Base-by-base conservation (phyloP, 2,888 invertebrate species). In the Meloe dianella region DNA sequence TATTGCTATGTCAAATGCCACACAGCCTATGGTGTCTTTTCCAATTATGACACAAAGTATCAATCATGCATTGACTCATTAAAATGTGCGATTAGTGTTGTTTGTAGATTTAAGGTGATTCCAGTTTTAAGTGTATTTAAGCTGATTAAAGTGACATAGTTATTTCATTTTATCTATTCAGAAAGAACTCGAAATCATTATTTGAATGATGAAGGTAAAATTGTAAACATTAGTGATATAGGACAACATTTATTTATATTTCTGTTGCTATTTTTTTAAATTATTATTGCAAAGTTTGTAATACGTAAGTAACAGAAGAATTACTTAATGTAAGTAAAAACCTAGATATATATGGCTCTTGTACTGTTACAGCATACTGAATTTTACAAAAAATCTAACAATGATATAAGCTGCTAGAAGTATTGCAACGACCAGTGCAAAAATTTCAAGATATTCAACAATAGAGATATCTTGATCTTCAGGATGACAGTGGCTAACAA, bases 1-100 rank as follows among this genome's bases (percentile, higher is more conserved):
- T 29, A 82, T 88, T 17, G 87, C 88, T 4, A 86, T 89, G 85
- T 88, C 88, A 3, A 88, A 88, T 73, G 85, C 88, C 6, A 86
- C 87, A 0, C 88, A 88, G 64, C 87, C 89, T 2, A 85, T 90
- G 77, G 88, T 90, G 59, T 89, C 90, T 0, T 90, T 89, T 77
- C 90, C 90, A 1, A 89, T 90, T 58, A 89, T 90, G 87, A 89
- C 89, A 17, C 89, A 89, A 71, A 85, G 85, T 70, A 84, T 87
- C 65, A 82, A 77, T 64, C 83, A 83, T 74, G 80, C 81, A 29
- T 58, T 79, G 70, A 75, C 78, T 27, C 79, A 79, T 73, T 79
- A 66, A 41, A 27, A 35, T 58, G 57, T 56, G 30, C 12, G 17
- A 24, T 22, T 62, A 30, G 62, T 56, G 47, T 47, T 47, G 38